phyloP scores from a whole-genome alignment of 2,888 invertebrate species.

The Lamellibrachia satsuma region DNA sequence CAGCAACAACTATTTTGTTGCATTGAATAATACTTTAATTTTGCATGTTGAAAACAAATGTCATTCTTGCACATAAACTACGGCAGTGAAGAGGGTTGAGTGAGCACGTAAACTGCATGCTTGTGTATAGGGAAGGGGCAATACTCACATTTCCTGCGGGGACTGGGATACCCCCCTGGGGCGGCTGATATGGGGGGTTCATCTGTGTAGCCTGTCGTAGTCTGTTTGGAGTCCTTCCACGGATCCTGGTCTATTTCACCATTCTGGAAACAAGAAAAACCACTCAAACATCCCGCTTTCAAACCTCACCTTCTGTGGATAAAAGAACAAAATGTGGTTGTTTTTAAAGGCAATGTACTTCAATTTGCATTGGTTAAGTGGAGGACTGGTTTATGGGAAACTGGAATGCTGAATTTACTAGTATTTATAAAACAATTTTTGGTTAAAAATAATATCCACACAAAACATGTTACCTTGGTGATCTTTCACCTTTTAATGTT shows the following conservation, averaged over 20 bases:
- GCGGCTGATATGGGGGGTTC: slow-evolving; percentile 42
- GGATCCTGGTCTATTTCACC: slow-evolving; percentile 55
- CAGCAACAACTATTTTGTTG: not conserved
- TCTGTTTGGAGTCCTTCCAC: slow-evolving; percentile 53
- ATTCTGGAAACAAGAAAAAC: not conserved
- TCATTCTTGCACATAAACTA: not conserved
- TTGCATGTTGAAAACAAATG: not conserved
- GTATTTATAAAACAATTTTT: no score
- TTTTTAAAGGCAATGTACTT: no score
- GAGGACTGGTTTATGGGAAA: no score
- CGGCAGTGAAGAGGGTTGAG: no score
- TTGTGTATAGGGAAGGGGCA: not conserved
- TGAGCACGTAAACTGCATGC: no score
- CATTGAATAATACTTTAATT: not conserved
- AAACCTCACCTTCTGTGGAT: not conserved
- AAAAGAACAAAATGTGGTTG: no score
- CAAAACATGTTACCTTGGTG: no score
- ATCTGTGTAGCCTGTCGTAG: not conserved
- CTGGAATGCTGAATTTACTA: no score
- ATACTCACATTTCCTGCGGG: slow-evolving; percentile 55
- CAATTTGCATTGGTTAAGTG: no score
- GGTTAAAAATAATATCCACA: no score
- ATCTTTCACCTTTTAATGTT: no score
- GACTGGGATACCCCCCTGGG: slow-evolving; percentile 60
- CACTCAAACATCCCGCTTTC: not conserved